Evolutionary conservation across 2,113 vertebrate species (phyloP).

Genomic region (Miniopterus natalensis): DNA sequence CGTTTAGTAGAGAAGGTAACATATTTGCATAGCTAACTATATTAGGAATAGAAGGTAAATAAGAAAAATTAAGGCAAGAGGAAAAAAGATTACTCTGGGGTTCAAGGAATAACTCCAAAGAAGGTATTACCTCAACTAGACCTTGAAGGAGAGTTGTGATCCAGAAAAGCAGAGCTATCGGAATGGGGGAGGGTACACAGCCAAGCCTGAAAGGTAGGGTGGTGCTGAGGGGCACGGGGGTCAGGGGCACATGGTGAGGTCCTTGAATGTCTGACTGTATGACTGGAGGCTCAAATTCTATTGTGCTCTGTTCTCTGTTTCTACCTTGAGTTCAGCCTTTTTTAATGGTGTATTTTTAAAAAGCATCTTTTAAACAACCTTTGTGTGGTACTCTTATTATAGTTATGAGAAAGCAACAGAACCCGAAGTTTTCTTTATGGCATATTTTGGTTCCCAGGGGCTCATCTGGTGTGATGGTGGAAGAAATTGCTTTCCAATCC

Average conservation of each 20-base stretch:
- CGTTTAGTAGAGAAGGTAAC: not conserved
- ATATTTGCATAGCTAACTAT: not conserved
- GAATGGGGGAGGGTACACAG: too few relatives aligned
- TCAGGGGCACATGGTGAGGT: not conserved
- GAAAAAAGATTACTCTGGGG: not conserved
- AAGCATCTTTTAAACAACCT: not conserved
- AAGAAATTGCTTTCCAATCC: not conserved
- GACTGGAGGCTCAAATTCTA: not conserved
- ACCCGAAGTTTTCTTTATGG: not conserved
- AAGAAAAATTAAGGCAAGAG: slow-evolving; percentile 11
- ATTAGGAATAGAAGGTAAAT: not conserved
- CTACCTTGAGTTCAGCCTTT: not conserved
- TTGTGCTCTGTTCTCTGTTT: not conserved
- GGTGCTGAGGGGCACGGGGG: not conserved
- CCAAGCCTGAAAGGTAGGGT: not conserved
- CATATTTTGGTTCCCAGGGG: not conserved
- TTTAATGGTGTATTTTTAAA: not conserved
- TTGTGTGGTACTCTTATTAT: not conserved
- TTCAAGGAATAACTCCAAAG: not conserved
- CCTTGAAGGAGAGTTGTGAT: not conserved
- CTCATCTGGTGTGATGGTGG: not conserved
- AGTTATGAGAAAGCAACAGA: not conserved
- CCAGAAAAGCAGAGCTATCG: not conserved
- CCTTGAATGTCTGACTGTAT: not conserved
- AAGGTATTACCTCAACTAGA: not conserved